Evolutionary conservation across 2,888 invertebrate species (phyloP).

Genomic region (Oligia fasciuncula): DNA sequence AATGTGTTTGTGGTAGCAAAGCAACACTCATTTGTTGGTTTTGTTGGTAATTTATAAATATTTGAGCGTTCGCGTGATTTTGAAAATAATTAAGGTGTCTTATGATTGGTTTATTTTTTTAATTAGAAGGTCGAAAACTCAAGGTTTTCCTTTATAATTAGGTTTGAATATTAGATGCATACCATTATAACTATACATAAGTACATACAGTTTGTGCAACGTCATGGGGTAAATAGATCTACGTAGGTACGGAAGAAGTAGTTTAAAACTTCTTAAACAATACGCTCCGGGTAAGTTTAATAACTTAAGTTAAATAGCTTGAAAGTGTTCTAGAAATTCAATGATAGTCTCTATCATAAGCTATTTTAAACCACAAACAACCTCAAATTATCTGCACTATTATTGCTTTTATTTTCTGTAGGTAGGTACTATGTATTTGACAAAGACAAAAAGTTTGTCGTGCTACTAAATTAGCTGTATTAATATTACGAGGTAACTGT

Average conservation of each 20-base stretch:
- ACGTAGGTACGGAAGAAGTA: constrained; percentile 22
- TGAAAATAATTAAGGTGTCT: constrained; percentile 43
- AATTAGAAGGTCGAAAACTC: constrained; percentile 19
- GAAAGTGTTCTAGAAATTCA: constrained; percentile 23
- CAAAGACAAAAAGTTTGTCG: not conserved
- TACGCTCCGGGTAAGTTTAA: constrained; percentile 35
- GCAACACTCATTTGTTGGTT: constrained; percentile 56
- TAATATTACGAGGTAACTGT: constrained; percentile 7
- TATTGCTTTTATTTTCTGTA: not conserved
- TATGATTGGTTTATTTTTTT: constrained; percentile 31
- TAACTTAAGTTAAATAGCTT: constrained; percentile 46
- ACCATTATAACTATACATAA: not conserved
- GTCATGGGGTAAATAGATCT: constrained; percentile 32
- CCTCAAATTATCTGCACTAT: not conserved
- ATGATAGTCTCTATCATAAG: constrained; percentile 6
- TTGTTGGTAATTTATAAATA: constrained; percentile 52
- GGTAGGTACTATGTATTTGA: not conserved
- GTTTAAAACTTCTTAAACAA: constrained; percentile 42
- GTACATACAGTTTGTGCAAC: constrained; percentile 15
- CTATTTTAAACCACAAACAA: not conserved
- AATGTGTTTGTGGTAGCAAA: constrained; percentile 58
- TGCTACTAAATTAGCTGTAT: constrained; percentile 9
- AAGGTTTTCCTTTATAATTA: constrained; percentile 2
- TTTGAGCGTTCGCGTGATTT: constrained; percentile 41
- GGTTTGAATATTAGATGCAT: not conserved